Conservation (phyloP, 2,113 vertebrate genomes). For the Platysteira castanea region DNA sequence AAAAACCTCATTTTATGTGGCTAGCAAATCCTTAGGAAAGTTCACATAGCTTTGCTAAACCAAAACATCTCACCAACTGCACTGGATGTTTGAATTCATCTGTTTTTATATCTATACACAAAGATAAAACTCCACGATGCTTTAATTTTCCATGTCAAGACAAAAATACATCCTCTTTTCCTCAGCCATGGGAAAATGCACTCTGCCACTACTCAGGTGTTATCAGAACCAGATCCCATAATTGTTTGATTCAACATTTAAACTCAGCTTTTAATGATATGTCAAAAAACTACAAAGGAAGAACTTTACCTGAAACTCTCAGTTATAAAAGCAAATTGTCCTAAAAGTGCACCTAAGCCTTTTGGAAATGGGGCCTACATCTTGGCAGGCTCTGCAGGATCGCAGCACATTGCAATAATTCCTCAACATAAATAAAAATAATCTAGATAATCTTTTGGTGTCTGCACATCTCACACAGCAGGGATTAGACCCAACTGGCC, state of each 20-base stretch:
- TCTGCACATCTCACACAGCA: neutral
- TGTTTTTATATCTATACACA: neutral
- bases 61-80: neutral
- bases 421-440: neutral
- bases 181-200: neutral
- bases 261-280: neutral
- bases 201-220: neutral
- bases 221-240: neutral
- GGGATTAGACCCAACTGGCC: neutral
- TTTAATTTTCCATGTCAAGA: neutral
- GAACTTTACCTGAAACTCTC: neutral
- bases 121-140: neutral
- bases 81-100: accelerated
- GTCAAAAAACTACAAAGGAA: neutral
- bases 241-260: neutral
- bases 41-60: neutral
- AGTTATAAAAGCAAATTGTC: neutral
- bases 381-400: neutral
- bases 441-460: neutral
- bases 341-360: neutral
- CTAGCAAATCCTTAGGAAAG: neutral
- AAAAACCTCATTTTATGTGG: neutral
- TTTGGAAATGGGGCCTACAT: neutral
- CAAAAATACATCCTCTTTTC: neutral
- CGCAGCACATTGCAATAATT: neutral